Percentiles rank a stretch among this genome's conserved stretches.
These are phyloP conservation scores for Phortica variegata DNA, from an alignment of 1,140 invertebrate species.

Conservation along the genomic window DNA sequence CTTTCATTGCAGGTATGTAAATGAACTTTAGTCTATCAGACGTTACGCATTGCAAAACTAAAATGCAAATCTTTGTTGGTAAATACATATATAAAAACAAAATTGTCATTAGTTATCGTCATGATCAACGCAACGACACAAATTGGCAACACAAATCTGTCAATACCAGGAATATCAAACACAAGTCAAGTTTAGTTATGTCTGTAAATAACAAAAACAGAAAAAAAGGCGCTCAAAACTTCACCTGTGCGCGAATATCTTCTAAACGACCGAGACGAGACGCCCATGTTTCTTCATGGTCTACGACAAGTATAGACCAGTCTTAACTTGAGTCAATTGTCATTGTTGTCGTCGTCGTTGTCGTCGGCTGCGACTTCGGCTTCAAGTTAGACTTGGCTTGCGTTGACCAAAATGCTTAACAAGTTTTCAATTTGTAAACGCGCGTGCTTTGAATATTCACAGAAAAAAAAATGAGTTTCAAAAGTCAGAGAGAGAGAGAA, in stretches of 20 bases:
- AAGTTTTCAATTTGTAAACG: constrained; percentile 54
- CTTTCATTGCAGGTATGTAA: too few species aligned
- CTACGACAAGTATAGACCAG: too few species aligned
- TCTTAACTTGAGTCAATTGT: too few species aligned
- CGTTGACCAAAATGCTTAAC: constrained; percentile 32
- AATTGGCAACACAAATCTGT: constrained; percentile 49
- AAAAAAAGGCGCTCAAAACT: constrained; percentile 1
- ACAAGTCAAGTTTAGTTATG: too few species aligned
- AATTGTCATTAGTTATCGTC: constrained; percentile 33
- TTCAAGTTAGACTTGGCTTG: neutral
- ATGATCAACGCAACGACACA: constrained; percentile 13
- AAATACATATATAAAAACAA: constrained; percentile 33
- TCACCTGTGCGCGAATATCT: neutral
- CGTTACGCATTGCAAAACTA: too few species aligned
- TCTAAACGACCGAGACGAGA: constrained; percentile 35
- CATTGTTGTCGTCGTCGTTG: too few species aligned
- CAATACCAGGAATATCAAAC: constrained; percentile 22
- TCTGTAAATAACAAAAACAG: too few species aligned
- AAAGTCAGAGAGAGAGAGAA: constrained; percentile 9
- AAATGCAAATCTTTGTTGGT: too few species aligned
- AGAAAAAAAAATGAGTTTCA: constrained; percentile 10
- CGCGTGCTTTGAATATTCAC: constrained; percentile 49
- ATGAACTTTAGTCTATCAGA: too few species aligned
- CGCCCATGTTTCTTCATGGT: too few species aligned
- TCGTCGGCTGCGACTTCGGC: too few species aligned